phyloP scores from a whole-genome alignment of 2,797 vertebrate species.

The Ctenopoma kingsleyae region DNA sequence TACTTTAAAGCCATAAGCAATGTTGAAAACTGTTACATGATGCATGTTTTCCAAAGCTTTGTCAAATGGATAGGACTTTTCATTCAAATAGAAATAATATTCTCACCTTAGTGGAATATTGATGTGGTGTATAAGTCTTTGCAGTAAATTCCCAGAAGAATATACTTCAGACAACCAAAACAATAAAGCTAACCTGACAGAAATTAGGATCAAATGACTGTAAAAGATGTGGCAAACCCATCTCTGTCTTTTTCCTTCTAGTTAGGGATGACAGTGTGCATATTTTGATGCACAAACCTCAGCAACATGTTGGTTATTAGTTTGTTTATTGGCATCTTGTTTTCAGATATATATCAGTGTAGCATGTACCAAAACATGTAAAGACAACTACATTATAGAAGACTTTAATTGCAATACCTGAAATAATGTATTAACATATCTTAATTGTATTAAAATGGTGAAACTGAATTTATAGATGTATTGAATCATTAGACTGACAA shows the following conservation, averaged over 20 bases:
- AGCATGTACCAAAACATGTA: background rate
- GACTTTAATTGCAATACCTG: background rate
- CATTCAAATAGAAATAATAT: constrained; percentile 90
- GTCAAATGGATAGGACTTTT: constrained; percentile 87
- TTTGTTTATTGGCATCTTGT: background rate
- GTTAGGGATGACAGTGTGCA: constrained; percentile 29
- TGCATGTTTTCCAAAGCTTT: constrained; percentile 91
- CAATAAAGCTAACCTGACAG: constrained; percentile 32
- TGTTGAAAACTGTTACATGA: constrained; percentile 83
- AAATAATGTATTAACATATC: background rate
- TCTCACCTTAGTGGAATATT: constrained; percentile 88
- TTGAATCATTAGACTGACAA: background rate
- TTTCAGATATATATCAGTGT: background rate
- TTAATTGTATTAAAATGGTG: background rate
- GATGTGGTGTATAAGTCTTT: constrained; percentile 79
- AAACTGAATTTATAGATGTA: background rate
- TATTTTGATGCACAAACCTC: background rate
- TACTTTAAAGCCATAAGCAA: constrained; percentile 76
- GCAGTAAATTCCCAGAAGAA: constrained; percentile 50
- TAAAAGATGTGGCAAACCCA: constrained; percentile 25
- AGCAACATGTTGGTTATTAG: background rate
- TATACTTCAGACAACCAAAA: constrained; percentile 51
- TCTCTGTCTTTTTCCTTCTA: constrained; percentile 5
- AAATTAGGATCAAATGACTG: constrained; percentile 52
- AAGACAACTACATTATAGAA: background rate